These are phyloP conservation scores for Festucalex cinctus DNA, from an alignment of 2,113 vertebrate species.

Conservation along the genomic window DNA sequence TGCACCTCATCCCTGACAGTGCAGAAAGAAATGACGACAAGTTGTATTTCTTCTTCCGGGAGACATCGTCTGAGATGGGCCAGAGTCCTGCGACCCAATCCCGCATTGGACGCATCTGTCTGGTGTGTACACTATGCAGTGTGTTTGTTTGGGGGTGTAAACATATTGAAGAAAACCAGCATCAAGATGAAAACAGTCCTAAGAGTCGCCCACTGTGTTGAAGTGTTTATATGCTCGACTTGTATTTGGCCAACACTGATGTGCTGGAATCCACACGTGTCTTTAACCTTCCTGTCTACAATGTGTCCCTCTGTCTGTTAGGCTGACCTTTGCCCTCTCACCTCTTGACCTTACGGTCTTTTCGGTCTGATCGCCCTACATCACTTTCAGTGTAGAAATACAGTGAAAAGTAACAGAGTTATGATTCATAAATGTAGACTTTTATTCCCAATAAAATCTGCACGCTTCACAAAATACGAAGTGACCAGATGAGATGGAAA, in stretches of 20 bases:
- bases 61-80: constrained; percentile 88
- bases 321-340: constrained; percentile 50
- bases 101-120: constrained; percentile 93
- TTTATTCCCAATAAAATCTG: neutral
- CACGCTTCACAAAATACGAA: constrained; percentile 10
- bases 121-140: constrained; percentile 74
- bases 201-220: constrained; percentile 18
- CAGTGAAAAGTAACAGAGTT: constrained; percentile 5
- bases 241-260: constrained; percentile 57
- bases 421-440: constrained; percentile 6
- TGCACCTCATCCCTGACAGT: constrained; percentile 94
- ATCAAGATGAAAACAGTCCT: constrained; percentile 29
- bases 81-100: constrained; percentile 90
- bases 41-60: constrained; percentile 98
- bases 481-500: constrained; percentile 13
- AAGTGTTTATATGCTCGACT: constrained; percentile 24
- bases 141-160: constrained; percentile 40
- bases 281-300: constrained; percentile 65
- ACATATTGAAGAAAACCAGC: constrained; percentile 37
- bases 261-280: constrained; percentile 67
- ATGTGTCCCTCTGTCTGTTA: constrained; percentile 58
- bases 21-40: constrained; percentile 95
- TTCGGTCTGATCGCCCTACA: constrained; percentile 26
- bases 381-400: constrained; percentile 23
- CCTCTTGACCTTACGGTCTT: constrained; percentile 50